Evolutionary conservation across 30 jellyfish, hydroid and myxozoan species (phyloP).

Genomic region (Morbakka virulenta): DNA sequence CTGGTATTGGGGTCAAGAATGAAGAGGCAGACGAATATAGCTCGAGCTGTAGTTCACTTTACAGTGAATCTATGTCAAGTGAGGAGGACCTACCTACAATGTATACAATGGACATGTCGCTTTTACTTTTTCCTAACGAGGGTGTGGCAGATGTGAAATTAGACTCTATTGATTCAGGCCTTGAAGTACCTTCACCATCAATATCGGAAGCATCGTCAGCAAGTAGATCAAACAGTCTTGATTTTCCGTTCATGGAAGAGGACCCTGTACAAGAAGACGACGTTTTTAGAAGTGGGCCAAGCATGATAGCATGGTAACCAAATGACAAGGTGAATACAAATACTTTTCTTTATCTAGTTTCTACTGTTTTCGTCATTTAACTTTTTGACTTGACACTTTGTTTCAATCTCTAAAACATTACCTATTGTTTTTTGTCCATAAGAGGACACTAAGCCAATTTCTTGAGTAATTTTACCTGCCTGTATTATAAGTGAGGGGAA

Average conservation of each 20-base stretch:
- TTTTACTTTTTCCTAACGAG: slow-evolving; percentile 61
- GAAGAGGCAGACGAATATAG: slow-evolving; percentile 53
- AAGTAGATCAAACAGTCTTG: slow-evolving; percentile 52
- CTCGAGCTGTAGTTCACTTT: slow-evolving; percentile 33
- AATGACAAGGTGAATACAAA: no score
- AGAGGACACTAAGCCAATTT: no score
- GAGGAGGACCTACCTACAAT: slow-evolving; percentile 7
- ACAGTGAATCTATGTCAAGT: slow-evolving; percentile 5
- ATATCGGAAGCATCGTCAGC: slow-evolving; percentile 61
- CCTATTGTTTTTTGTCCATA: no score
- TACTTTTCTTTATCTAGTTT: no score
- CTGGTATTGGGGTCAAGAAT: slow-evolving; percentile 17
- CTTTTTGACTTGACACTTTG: no score
- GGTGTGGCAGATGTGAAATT: slow-evolving; percentile 45
- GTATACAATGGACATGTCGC: slow-evolving; percentile 57
- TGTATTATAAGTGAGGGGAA: no score
- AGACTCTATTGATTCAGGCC: slow-evolving; percentile 60
- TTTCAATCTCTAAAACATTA: no score
- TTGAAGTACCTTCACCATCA: slow-evolving; percentile 68
- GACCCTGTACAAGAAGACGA: slow-evolving; percentile 51
- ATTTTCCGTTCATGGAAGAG: slow-evolving; percentile 72
- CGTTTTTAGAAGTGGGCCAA: slow-evolving; percentile 64
- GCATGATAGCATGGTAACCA: slow-evolving; percentile 71
- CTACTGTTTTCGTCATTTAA: no score
- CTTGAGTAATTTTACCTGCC: no score